Base-by-base conservation (phyloP, 2,113 vertebrate species). In the Larimichthys polyactis region DNA sequence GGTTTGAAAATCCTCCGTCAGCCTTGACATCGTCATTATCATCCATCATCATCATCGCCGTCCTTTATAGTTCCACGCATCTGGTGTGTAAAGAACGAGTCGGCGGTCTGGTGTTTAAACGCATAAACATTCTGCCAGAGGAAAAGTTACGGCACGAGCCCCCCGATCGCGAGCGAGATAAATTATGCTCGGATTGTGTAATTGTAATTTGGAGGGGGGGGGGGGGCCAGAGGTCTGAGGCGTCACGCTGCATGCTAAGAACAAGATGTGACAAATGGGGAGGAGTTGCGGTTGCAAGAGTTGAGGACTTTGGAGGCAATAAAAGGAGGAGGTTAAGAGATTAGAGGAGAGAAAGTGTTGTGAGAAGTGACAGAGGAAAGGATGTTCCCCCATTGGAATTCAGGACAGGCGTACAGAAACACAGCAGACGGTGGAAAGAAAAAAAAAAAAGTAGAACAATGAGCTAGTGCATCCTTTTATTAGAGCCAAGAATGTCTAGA, bases 381-480 rank as follows among this genome's bases (percentile, higher is more conserved):
- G 82, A 80, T 77, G 72, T 71, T 29, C 60, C 27, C 76, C 89
- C 83, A 67, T 70, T 75, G 84, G 88, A 87, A 90, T 86, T 91
- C 88, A 90, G 88, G 85, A 87, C 90, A 75, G 71, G 60, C 65
- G 20, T 58, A 64, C 52, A 36, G 77, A 90, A 90, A 87, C 80
- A 79, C 84, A 81, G 89, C 77, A 69, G 78, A n/a, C 78, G 17
- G 22, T 17, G 51, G 3, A 19, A 8, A n/a, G n/a, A n/a, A n/a
- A n/a, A n/a, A 57, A 60, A 89, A 92, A 93, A 89, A 92, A 93
- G 90, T 93, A 75, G 93, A 93, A 90, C 92, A 91, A 86, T 84
- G 88, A 91, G 90, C 79, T 11, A 54, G 83, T 24, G 87, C 82
- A 78, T 92, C 85, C 85, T 88, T 93, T 92, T 91, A 92, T 92